A percentile compares a stretch with the other conserved stretches of the same genome.
Conservation (phyloP, 2,113 vertebrate species). For the Columba janthina region DNA sequence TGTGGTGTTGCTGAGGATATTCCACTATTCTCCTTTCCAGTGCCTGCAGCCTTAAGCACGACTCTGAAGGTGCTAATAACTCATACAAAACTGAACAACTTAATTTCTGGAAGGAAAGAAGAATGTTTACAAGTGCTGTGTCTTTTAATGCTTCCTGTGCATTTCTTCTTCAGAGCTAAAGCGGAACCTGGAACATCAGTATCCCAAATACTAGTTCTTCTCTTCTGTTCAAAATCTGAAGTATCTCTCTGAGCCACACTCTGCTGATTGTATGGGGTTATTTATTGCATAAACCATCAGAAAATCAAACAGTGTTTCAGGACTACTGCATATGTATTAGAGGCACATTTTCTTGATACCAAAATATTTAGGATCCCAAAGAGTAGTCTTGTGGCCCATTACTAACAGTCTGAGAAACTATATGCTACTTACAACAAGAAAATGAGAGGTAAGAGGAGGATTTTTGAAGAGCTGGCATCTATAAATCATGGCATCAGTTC, state of each 20-base stretch:
- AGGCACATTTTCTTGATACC: neutral
- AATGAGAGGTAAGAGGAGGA: neutral
- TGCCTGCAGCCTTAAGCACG: neutral
- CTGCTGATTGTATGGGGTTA: neutral
- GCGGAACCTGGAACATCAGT: neutral
- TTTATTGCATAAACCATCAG: neutral
- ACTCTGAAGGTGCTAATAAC: constrained; percentile 21
- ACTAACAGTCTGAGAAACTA: neutral
- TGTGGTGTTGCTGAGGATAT: neutral
- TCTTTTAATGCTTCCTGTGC: neutral
- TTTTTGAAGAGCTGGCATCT: neutral
- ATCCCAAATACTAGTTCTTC: neutral
- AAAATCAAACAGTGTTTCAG: neutral
- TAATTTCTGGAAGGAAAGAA: neutral
- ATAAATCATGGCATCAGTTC: neutral
- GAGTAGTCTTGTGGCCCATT: neutral
- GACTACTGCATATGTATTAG: neutral
- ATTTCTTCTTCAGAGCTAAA: neutral
- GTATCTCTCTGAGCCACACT: neutral
- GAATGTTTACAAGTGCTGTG: neutral
- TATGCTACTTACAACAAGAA: neutral
- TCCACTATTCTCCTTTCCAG: neutral
- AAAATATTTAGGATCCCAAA: neutral
- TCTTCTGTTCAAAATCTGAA: neutral
- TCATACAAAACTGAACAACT: neutral